A percentile compares a stretch with the other conserved stretches of the same genome.
phyloP scores from a whole-genome alignment of 2,888 invertebrate genomes.

The Caenorhabditis drosophilae region DNA sequence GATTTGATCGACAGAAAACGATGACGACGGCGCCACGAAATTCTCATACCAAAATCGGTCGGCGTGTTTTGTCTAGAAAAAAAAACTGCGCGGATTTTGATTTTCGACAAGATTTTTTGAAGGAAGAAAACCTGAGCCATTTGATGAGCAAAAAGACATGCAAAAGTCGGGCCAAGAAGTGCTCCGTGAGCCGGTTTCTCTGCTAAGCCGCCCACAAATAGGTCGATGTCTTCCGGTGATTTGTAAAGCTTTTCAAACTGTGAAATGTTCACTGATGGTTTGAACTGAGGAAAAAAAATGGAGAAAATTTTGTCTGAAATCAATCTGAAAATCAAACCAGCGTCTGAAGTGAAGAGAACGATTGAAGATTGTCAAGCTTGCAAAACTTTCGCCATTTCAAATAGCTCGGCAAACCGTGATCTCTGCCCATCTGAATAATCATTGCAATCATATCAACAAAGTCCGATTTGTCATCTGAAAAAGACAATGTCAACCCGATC shows the following conservation, averaged over 20 bases:
- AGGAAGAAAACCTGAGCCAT: constrained; percentile 38
- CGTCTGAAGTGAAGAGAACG: constrained; percentile 37
- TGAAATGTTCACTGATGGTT: constrained; percentile 31
- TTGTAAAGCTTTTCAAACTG: constrained; percentile 41
- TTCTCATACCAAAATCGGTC: constrained; percentile 70
- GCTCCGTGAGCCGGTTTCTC: constrained; percentile 61
- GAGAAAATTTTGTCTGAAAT: no score
- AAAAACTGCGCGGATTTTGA: constrained; percentile 1
- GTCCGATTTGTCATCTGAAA: constrained; percentile 22
- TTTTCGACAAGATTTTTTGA: background rate
- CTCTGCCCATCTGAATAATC: constrained; percentile 62
- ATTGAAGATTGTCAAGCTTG: constrained; percentile 47
- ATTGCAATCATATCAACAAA: constrained; percentile 58
- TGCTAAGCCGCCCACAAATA: constrained; percentile 67
- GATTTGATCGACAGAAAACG: constrained; percentile 64
- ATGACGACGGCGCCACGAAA: constrained; percentile 66
- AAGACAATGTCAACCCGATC: background rate
- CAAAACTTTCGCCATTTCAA: constrained; percentile 60
- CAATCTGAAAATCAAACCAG: no score
- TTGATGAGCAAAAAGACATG: constrained; percentile 66
- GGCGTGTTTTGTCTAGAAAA: constrained; percentile 55
- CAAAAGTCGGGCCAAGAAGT: constrained; percentile 67
- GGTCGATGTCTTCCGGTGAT: constrained; percentile 64
- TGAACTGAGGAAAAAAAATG: no score
- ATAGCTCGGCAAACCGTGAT: constrained; percentile 65